These are phyloP conservation scores for Falco berigora DNA, from an alignment of 2,797 vertebrate genomes.

Conservation along the genomic window DNA sequence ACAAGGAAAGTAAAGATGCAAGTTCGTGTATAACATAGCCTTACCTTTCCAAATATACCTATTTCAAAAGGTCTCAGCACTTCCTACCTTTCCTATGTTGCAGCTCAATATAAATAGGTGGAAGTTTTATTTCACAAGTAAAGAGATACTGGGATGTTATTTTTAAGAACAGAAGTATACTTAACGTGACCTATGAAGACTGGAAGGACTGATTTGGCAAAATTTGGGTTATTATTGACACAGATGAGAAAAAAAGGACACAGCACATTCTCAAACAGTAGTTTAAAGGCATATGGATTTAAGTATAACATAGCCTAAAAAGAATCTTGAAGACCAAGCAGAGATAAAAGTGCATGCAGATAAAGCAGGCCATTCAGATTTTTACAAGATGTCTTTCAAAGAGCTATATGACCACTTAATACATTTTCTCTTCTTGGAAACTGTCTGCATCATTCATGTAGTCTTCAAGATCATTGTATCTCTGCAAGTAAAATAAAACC, in stretches of 20 bases:
- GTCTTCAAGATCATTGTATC: constrained; percentile 72
- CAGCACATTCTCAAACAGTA: constrained; percentile 13
- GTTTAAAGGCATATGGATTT: background rate
- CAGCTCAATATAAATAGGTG: background rate
- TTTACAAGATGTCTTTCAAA: constrained; percentile 37
- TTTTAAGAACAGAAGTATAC: background rate
- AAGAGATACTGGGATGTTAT: background rate
- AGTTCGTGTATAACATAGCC: background rate
- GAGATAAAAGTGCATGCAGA: background rate
- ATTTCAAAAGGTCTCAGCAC: background rate
- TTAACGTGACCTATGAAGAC: background rate
- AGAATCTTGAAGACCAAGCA: background rate
- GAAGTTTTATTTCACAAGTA: background rate
- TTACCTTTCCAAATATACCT: background rate
- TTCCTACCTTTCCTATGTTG: background rate
- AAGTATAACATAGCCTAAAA: background rate
- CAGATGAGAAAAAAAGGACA: background rate
- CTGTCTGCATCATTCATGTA: constrained; percentile 75
- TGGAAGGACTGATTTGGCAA: background rate
- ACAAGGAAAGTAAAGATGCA: background rate
- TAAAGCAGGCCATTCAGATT: background rate
- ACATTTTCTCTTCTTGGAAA: constrained; percentile 82
- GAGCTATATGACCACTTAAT: constrained; percentile 57
- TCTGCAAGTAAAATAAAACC: constrained; percentile 67
- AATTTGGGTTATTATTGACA: background rate